Percentiles rank a stretch among this genome's conserved stretches.
These are phyloP conservation scores for Hyalella azteca DNA, from an alignment of 2,888 invertebrate genomes.

Conservation along the genomic window DNA sequence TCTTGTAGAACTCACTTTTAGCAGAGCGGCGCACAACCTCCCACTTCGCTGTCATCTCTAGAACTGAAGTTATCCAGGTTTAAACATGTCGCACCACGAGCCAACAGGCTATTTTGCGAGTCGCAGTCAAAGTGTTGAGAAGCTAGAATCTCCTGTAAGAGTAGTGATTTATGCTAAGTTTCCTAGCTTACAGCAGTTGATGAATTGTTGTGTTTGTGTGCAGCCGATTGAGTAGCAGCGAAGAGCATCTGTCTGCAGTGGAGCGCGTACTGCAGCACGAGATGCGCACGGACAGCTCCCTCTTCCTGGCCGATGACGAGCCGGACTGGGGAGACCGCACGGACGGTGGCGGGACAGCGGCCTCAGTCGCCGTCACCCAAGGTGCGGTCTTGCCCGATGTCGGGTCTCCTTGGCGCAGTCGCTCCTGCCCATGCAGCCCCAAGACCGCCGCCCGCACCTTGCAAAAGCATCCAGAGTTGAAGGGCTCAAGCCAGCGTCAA, in stretches of 20 bases:
- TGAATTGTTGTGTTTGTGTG: not conserved
- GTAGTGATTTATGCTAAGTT: no score
- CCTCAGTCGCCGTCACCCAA: slow-evolving; percentile 32
- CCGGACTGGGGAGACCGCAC: slow-evolving; percentile 31
- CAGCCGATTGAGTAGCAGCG: slow-evolving; percentile 52
- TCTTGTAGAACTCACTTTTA: not conserved
- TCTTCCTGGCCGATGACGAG: slow-evolving; percentile 51
- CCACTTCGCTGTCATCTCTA: not conserved
- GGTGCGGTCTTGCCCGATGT: slow-evolving; percentile 38
- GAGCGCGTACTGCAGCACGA: slow-evolving; percentile 54
- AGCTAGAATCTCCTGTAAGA: no score
- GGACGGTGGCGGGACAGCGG: slow-evolving; percentile 48
- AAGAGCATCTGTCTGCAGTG: slow-evolving; percentile 52
- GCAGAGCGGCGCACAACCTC: not conserved
- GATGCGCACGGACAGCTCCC: slow-evolving; percentile 50
- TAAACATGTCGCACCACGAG: not conserved
- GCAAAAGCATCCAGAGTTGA: not conserved
- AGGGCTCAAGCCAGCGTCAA: not conserved
- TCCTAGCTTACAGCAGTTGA: no score
- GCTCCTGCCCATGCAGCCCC: slow-evolving; percentile 57
- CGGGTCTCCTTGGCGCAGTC: slow-evolving; percentile 48
- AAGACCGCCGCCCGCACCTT: slow-evolving; percentile 47
- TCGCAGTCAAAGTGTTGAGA: no score
- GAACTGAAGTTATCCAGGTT: not conserved
- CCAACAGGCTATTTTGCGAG: no score